Base-by-base conservation (phyloP, 2,113 vertebrate species). In the Istiophorus platypterus region DNA sequence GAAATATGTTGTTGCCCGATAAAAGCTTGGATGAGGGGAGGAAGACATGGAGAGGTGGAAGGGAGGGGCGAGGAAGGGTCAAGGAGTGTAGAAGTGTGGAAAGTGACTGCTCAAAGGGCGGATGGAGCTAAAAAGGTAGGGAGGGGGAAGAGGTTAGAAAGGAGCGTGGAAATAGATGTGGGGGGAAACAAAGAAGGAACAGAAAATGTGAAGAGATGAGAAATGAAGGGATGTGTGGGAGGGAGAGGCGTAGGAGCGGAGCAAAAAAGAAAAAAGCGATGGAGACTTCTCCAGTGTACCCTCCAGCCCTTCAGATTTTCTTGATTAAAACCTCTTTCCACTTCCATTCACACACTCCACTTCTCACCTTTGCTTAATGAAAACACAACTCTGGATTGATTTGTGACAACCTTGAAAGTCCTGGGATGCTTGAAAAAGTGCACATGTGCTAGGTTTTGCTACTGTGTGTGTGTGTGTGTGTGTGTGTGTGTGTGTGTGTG, bases 381-480 rank as follows among this genome's bases (percentile, higher is more conserved):
- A 89, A 91, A 89, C 76, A 90, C 78, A 85, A 68, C 76, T 78
- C 27, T 2, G 39, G 84, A 88, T 82, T 84, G 88, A 91, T 91
- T 86, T 65, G 81, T 87, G 84, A 72, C 89, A 83, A 84, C 87
- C 87, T 86, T 84, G 83, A 87, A 75, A 72, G 45, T n/a, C 63
- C 59, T 6, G 37, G 71, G 41, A 49, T 72, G 49, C 34, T 52
- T 71, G 39, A 54, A 68, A 52, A 29, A 45, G 10, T 34, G 49
- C 24, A 58, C 45, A 34, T 9, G 9, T 5, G 13, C 52, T 3
- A 12, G 26, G 22, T 47, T 31, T 57, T 52, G 34, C 39, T 20
- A 8, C 22, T 18, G 3, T 17, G 39, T 58, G 15, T 41, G 17
- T 26, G 49, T 31, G 67, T 20, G 11, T 42, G n/a, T 45, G 61